phyloP scores from a whole-genome alignment of 2,888 invertebrate genomes.

The Polymixis flavicincta region DNA sequence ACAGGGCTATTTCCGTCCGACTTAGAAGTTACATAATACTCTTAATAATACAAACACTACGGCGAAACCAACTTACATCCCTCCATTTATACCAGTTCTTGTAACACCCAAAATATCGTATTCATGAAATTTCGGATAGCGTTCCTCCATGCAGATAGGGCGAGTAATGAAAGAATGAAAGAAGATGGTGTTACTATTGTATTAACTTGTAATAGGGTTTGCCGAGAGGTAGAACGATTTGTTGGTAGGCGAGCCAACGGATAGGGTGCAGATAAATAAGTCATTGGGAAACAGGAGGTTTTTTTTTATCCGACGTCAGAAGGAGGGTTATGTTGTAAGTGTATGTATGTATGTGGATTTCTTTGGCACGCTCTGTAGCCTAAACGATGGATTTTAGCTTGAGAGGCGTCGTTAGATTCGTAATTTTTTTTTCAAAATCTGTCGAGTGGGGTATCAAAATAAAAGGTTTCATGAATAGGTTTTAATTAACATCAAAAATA shows the following conservation, averaged over 20 bases:
- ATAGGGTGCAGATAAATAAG: not conserved
- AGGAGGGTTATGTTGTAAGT: too few species aligned
- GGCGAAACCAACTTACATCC: not conserved
- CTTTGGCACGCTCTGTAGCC: too few species aligned
- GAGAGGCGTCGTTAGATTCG: too few species aligned
- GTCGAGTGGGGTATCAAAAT: too few species aligned
- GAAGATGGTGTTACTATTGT: conserved; percentile 35
- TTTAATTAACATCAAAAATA: too few species aligned
- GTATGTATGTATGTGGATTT: too few species aligned
- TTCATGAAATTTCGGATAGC: conserved; percentile 44
- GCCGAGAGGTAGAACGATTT: not conserved
- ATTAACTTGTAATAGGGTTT: conserved; percentile 35
- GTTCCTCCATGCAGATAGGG: conserved; percentile 12
- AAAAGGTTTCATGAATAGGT: too few species aligned
- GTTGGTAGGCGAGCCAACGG: too few species aligned
- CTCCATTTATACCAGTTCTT: conserved; percentile 28
- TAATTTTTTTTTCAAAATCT: too few species aligned
- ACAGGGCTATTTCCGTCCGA: conserved; percentile 8
- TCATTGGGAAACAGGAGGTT: too few species aligned
- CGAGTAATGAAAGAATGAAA: conserved; percentile 14
- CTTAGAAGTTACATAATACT: conserved; percentile 8
- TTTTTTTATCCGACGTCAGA: too few species aligned
- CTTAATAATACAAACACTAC: conserved; percentile 36
- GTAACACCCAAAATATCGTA: conserved; percentile 42
- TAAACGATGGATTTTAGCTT: too few species aligned